A percentile compares a stretch with the other conserved stretches of the same genome.
Conservation (phyloP, 2,113 vertebrate genomes). For the Nyctereutes procyonoides region DNA sequence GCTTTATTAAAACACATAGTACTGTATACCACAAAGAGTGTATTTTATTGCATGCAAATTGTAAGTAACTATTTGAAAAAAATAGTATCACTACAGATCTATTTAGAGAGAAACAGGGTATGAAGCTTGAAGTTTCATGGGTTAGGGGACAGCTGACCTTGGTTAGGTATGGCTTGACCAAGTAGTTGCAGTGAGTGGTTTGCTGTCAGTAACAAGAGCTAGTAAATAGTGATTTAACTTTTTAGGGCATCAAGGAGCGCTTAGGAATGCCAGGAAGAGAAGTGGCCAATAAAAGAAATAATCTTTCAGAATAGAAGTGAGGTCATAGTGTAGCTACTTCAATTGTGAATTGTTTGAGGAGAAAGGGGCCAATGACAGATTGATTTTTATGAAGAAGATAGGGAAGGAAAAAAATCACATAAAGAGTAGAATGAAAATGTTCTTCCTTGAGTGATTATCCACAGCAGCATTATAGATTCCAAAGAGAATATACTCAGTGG, state of each 20-base stretch:
- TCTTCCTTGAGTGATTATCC: not conserved
- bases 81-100: not conserved
- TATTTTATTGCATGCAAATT: not conserved
- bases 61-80: not conserved
- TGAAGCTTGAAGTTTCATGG: not conserved
- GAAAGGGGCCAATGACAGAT: not conserved
- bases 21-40: not conserved
- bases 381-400: not conserved
- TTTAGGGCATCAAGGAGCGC: not conserved
- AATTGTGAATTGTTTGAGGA: constrained; percentile 19
- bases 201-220: not conserved
- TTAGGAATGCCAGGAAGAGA: not conserved
- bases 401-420: not conserved
- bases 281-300: not conserved
- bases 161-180: not conserved
- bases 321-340: not conserved
- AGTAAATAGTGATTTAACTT: not conserved
- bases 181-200: not conserved
- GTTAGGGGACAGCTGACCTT: not conserved
- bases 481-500: not conserved
- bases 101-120: not conserved
- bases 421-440: constrained; percentile 16
- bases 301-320: constrained; percentile 11
- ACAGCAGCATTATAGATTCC: not conserved
- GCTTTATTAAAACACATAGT: not conserved